A percentile compares a stretch with the other conserved stretches of the same genome.
Conservation (phyloP, 2,888 invertebrate species). For the Aleiodes testaceus region DNA sequence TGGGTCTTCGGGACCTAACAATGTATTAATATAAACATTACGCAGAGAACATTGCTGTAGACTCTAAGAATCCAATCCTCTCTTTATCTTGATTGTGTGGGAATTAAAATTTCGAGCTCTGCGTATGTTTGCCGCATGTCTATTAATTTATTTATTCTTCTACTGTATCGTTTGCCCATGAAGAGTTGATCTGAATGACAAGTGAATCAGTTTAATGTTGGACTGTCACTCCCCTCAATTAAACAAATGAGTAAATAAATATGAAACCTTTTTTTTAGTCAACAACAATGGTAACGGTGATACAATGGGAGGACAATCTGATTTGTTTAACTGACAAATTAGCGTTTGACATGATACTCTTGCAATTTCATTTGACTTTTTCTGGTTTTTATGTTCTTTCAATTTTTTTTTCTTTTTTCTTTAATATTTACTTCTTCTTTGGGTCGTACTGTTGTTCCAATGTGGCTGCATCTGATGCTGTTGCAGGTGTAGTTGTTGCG, state of each 20-base stretch:
- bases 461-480: slow-evolving; percentile 73
- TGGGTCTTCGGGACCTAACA: slow-evolving; percentile 9
- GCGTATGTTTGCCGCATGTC: slow-evolving; percentile 72
- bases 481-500: slow-evolving; percentile 73
- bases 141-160: slow-evolving; percentile 51
- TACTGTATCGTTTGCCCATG: slow-evolving; percentile 44
- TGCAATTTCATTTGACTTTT: slow-evolving; percentile 47
- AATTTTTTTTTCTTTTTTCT: slow-evolving; percentile 42
- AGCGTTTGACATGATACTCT: slow-evolving; percentile 51
- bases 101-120: slow-evolving; percentile 54
- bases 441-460: slow-evolving; percentile 73
- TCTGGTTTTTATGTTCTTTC: slow-evolving; percentile 23
- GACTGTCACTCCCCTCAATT: slow-evolving; percentile 30
- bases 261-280: slow-evolving; percentile 20
- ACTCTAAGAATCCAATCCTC: slow-evolving; percentile 4
- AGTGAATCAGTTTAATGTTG: slow-evolving; percentile 1
- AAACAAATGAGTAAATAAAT: slow-evolving; percentile 3
- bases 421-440: slow-evolving; percentile 75
- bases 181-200: slow-evolving; percentile 21
- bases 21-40: slow-evolving; percentile 41
- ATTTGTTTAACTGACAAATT: slow-evolving; percentile 51
- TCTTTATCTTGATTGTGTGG: background rate
- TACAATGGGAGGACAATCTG: slow-evolving; percentile 57
- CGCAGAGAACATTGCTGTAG: slow-evolving; percentile 13
- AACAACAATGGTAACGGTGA: slow-evolving; percentile 48